Base-by-base conservation (phyloP, 2,797 vertebrate species). In the Gila robusta region DNA sequence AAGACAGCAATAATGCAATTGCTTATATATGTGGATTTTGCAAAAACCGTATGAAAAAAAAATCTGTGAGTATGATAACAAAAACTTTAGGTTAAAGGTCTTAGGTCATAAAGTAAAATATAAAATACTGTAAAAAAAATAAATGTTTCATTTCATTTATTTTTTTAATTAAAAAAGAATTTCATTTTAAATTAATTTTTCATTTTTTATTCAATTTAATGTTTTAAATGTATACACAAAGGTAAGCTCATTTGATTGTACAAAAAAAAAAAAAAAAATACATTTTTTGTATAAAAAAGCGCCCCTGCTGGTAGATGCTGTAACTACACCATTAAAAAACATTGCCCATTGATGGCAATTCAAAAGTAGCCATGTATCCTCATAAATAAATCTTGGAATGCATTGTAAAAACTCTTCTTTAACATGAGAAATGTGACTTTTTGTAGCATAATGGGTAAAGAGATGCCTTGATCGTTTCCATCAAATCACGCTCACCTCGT, bases 401-500 rank as follows among this genome's bases (percentile, higher is more conserved):
- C 16, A 41, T 59, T 16, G 21, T 39, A 37, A 76, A 52, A 77
- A 16, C 49, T 35, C 28, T 69, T 17, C 6, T 67, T 49, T 67
- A 12, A 37, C 35, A 41, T 41, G 8, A 47, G 5, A n/a, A 52
- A 28, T 37, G 12, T 26, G 35, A 56, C 4, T 21, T n/a, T 64
- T 74, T 44, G 39, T 41, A 39, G 17, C 6, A 35, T 10, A n/a
- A 32, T 23, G 11, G 6, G 17, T 10, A 35, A 35, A 72, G 19
- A 47, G n/a, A 28, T 14, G 70, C 10, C 49, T 77, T 56, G 26
- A 56, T 77, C 0, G 2, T 83, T 44, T 49, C 39, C 62, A 52
- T 52, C n/a, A 66, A 12, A n/a, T 64, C 8, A 39, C 4, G 2
- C 93, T 94, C 94, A 97, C 97, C 96, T 97, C 97, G 0, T 97